Evolutionary conservation across 2,888 invertebrate species (phyloP), one percentile per base, ranked within the genome.

Genomic region (Lasioglossum lativentre): DNA sequence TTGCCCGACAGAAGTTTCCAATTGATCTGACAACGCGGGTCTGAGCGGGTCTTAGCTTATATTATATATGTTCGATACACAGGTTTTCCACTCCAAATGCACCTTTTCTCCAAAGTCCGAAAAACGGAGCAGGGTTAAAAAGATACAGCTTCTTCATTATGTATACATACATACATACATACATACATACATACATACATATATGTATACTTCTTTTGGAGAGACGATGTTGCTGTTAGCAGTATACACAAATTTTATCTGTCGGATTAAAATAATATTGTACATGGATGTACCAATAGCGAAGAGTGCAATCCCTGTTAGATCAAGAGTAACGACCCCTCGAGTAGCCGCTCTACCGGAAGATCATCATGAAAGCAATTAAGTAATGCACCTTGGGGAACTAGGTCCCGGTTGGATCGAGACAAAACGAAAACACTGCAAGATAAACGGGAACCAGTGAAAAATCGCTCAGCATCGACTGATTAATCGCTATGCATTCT

Each of bases 381-480:
- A 92, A 89, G 89, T 93, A 92, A 93, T 93, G 93, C 82, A 90
- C 90, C 87, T 85, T 71, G 30, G 91, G 91, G 90, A 90, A 80
- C 73, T 16, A 30, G n/a, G 23, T 80, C 89, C 84, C 87, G 52
- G 38, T 30, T 68, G 82, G 77, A 40, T 74, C 68, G 73, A 75
- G 47, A 71, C 82, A 76, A 84, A 86, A 82, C 56, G 77, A 85
- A 88, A 88, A 87, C 88, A 84, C 74, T 78, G 73, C 68, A 85
- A 92, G 93, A 91, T 78, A 90, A 89, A 90, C 82, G 88, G 73
- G 80, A 71, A 82, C 77, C 86, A 72, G 82, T 45, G 56, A 82
- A 76, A 85, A 83, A 86, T 74, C 75, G 71, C 72, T 38, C 23
- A 78, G 81, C 71, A n/a, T n/a, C n/a, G n/a, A 4, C 42, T 79